Conservation (phyloP, 2,113 vertebrate genomes). For the Pholis gunnellus region DNA sequence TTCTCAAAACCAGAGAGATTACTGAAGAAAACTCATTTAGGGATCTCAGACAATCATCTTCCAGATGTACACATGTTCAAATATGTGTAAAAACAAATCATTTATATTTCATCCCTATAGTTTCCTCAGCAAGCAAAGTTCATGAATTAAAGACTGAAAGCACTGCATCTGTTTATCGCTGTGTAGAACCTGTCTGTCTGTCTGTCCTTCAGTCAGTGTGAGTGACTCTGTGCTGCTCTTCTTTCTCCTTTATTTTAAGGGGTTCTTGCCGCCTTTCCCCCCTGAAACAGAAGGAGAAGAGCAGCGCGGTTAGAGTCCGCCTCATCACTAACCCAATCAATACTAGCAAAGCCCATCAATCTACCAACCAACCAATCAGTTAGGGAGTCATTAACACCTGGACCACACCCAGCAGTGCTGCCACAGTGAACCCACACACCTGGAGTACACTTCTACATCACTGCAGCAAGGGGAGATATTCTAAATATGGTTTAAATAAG, state of each 20-base stretch:
- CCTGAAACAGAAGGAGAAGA: conserved; percentile 89
- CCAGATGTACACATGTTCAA: neutral
- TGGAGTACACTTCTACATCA: neutral
- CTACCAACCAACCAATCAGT: conserved; percentile 13
- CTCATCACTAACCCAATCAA: conserved; percentile 58
- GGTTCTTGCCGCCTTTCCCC: conserved; percentile 76
- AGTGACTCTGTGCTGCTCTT: conserved; percentile 68
- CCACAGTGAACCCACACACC: neutral
- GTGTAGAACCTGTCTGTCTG: too few species aligned
- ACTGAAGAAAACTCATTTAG: too few species aligned
- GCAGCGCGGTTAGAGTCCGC: conserved; percentile 80
- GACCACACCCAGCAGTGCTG: neutral
- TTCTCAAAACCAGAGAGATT: neutral
- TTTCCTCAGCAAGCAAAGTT: neutral
- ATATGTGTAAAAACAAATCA: too few species aligned
- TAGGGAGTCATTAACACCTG: neutral
- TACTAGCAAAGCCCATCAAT: conserved; percentile 9
- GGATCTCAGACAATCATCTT: neutral
- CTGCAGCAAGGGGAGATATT: neutral
- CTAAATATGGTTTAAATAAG: neutral
- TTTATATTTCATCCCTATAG: too few species aligned
- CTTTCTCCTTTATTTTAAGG: conserved; percentile 83
- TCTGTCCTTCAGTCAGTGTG: conserved; percentile 24
- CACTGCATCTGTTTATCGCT: too few species aligned
- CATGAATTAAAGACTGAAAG: too few species aligned